A percentile compares a stretch with the other conserved stretches of the same genome.
phyloP scores from a whole-genome alignment of 2,888 invertebrate genomes.

The Zonitis immaculata region DNA sequence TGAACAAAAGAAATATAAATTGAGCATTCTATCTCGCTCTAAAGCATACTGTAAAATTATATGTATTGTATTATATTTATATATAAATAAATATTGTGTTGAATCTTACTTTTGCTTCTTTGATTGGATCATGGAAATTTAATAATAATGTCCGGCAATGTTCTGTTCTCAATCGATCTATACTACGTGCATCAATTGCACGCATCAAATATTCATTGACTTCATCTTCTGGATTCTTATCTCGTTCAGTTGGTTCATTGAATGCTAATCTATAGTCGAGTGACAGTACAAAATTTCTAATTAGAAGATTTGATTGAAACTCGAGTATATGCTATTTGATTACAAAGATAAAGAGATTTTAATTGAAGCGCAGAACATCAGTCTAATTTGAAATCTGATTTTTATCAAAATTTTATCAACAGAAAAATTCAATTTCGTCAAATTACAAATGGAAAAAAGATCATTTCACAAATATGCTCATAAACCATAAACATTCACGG shows the following conservation, averaged over 20 bases:
- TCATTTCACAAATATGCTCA: no score
- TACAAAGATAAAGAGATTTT: no score
- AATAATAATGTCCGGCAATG: constrained; percentile 83
- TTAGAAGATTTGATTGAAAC: no score
- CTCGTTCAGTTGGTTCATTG: constrained; percentile 60
- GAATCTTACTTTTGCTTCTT: constrained; percentile 73
- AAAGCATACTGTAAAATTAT: constrained; percentile 65
- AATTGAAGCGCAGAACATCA: no score
- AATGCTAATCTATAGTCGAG: constrained; percentile 78
- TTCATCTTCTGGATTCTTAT: constrained; percentile 84
- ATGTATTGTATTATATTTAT: constrained; percentile 1
- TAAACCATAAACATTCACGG: no score
- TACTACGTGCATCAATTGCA: constrained; percentile 92
- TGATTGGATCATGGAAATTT: constrained; percentile 72
- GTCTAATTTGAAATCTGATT: no score
- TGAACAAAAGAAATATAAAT: constrained; percentile 79
- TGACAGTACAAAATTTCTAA: no score
- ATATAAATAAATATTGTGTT: neutral
- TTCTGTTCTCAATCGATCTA: constrained; percentile 81
- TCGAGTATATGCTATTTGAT: no score
- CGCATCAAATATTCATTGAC: constrained; percentile 95
- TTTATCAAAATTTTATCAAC: no score
- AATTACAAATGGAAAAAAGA: no score
- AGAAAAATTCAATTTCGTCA: no score
- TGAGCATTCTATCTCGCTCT: constrained; percentile 82